Percentiles rank a stretch among this genome's conserved stretches.
Conservation (phyloP, 2,888 invertebrate species). For the Unio pictorum region DNA sequence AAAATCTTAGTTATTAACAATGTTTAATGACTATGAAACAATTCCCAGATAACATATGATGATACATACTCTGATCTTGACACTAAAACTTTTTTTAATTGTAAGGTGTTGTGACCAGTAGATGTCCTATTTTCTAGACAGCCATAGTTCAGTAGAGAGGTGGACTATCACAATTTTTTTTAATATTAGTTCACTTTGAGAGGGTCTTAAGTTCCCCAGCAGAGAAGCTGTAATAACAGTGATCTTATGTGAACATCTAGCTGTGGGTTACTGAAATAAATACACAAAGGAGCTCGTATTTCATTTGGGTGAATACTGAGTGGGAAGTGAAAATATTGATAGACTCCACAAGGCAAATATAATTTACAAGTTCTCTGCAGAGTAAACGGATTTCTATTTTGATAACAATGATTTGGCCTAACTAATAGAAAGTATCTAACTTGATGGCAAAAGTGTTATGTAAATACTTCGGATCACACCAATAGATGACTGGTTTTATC, state of each 20-base stretch:
- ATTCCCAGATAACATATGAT: no score
- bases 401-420: constrained; percentile 10
- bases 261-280: not conserved
- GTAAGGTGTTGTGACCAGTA: no score
- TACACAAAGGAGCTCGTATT: not conserved
- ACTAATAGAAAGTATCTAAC: constrained; percentile 10
- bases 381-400: constrained; percentile 15
- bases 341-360: constrained; percentile 8
- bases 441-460: constrained; percentile 11
- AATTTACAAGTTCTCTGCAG: constrained; percentile 9
- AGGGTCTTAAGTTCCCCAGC: no score
- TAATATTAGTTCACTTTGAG: no score
- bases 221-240: not conserved
- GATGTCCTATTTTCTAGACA: no score
- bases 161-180: no score
- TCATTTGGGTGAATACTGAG: not conserved
- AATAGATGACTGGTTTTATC: constrained; percentile 7
- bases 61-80: no score
- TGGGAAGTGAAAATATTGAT: not conserved
- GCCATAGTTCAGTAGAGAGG: no score
- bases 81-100: no score
- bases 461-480: constrained; percentile 13
- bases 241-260: not conserved
- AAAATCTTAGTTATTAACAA: no score
- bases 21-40: no score